These are phyloP conservation scores for Dryas iulia DNA, from an alignment of 1,140 invertebrate genomes.

Conservation along the genomic window DNA sequence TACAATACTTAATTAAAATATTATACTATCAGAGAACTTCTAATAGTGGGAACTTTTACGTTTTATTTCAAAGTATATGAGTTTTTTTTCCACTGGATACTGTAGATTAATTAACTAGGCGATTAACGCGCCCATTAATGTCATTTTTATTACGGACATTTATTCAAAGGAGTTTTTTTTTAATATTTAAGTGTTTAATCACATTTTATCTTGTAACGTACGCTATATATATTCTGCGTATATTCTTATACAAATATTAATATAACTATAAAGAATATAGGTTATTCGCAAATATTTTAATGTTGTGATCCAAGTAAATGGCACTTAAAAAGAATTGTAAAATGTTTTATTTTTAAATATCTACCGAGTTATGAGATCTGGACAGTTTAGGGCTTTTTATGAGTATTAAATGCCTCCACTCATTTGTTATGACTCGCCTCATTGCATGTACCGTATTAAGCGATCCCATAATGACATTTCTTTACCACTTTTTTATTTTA, in stretches of 20 bases:
- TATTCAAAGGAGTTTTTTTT: conserved; percentile 35
- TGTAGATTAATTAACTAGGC: conserved; percentile 53
- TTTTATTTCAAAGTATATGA: background rate
- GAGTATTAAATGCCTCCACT: conserved; percentile 37
- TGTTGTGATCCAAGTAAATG: background rate
- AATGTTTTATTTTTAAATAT: conserved; percentile 45
- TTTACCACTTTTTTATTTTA: conserved; percentile 14
- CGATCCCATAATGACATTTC: conserved; percentile 37
- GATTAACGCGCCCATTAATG: conserved; percentile 50
- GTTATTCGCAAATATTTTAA: background rate
- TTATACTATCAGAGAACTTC: background rate
- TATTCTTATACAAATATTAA: background rate
- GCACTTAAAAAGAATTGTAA: conserved; percentile 6
- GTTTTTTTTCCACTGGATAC: background rate
- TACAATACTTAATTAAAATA: background rate
- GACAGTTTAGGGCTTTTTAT: conserved; percentile 50
- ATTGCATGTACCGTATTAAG: conserved; percentile 39
- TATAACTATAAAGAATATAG: background rate
- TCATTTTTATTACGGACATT: conserved; percentile 64
- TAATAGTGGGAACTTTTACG: background rate
- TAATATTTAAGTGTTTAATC: conserved; percentile 22
- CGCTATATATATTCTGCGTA: too few relatives aligned
- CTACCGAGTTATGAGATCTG: conserved; percentile 39
- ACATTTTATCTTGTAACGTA: background rate
- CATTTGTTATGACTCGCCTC: conserved; percentile 42